Evolutionary conservation across 2,888 invertebrate genomes (phyloP).

Genomic region (Parascotia fuliginaria): DNA sequence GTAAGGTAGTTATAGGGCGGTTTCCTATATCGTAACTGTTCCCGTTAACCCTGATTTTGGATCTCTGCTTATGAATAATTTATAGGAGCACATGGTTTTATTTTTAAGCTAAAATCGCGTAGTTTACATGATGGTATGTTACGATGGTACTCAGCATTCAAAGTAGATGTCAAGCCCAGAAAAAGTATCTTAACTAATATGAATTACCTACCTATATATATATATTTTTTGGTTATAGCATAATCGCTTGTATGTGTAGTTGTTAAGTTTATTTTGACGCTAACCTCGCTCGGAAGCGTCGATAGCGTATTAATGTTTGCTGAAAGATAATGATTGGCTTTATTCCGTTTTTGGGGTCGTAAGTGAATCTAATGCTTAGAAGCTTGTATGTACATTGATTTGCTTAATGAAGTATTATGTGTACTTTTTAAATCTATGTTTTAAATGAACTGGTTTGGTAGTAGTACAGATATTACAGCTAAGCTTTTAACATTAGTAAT

Average conservation of each 20-base stretch:
- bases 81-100: slow-evolving; percentile 47
- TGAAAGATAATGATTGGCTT: slow-evolving; percentile 15
- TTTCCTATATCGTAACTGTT: slow-evolving; percentile 38
- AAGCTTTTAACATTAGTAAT: slow-evolving; percentile 37
- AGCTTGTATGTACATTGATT: slow-evolving; percentile 15
- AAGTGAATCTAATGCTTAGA: slow-evolving; percentile 20
- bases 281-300: slow-evolving; percentile 20
- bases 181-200: too few species aligned
- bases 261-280: slow-evolving; percentile 25
- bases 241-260: slow-evolving; percentile 26
- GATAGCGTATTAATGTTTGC: slow-evolving; percentile 15
- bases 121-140: slow-evolving; percentile 12
- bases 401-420: slow-evolving; percentile 28
- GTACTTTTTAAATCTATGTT: slow-evolving; percentile 16
- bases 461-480: slow-evolving; percentile 22
- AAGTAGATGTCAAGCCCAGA: slow-evolving; percentile 14
- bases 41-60: slow-evolving; percentile 49
- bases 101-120: slow-evolving; percentile 34
- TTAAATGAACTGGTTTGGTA: slow-evolving; percentile 23
- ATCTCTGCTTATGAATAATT: slow-evolving; percentile 58
- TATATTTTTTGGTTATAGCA: slow-evolving; percentile 11
- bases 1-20: slow-evolving; percentile 38
- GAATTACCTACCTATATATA: slow-evolving; percentile 5
- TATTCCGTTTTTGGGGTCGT: slow-evolving; percentile 6
- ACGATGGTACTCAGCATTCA: slow-evolving; percentile 12